Evolutionary conservation across 2,113 vertebrate species (phyloP).

Genomic region (Elaphurus davidianus): DNA sequence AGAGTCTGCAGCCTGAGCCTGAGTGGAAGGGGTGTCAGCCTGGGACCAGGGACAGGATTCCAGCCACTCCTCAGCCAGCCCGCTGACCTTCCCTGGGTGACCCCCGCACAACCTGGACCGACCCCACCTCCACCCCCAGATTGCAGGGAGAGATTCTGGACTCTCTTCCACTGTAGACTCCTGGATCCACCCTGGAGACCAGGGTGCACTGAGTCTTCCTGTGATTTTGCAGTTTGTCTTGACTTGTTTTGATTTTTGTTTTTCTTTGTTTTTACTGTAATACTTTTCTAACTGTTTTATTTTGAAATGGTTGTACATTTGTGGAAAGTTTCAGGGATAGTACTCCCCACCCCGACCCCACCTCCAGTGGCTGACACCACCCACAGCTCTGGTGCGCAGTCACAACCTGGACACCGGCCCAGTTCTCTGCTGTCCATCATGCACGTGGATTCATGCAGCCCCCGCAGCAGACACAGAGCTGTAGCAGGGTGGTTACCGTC

Average conservation of each 20-base stretch:
- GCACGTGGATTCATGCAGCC: not conserved
- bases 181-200: not conserved
- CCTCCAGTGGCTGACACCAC: too few relatives aligned
- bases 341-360: not conserved
- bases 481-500: not conserved
- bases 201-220: not conserved
- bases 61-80: not conserved
- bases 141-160: not conserved
- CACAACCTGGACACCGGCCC: not conserved
- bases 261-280: not conserved
- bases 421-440: fast-evolving
- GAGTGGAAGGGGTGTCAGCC: not conserved
- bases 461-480: not conserved
- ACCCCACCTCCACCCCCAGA: not conserved
- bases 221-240: too few relatives aligned
- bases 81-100: not conserved
- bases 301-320: not conserved
- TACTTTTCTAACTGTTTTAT: not conserved
- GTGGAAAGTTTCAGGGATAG: not conserved
- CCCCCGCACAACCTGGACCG: not conserved
- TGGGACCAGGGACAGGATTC: not conserved
- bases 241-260: not conserved
- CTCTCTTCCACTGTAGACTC: not conserved
- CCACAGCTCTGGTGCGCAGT: fast-evolving
- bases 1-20: too few relatives aligned